Percentiles rank a stretch among this genome's conserved stretches.
Evolutionary conservation across 2,888 invertebrate genomes (phyloP).

Genomic region (Megastigmus dorsalis): DNA sequence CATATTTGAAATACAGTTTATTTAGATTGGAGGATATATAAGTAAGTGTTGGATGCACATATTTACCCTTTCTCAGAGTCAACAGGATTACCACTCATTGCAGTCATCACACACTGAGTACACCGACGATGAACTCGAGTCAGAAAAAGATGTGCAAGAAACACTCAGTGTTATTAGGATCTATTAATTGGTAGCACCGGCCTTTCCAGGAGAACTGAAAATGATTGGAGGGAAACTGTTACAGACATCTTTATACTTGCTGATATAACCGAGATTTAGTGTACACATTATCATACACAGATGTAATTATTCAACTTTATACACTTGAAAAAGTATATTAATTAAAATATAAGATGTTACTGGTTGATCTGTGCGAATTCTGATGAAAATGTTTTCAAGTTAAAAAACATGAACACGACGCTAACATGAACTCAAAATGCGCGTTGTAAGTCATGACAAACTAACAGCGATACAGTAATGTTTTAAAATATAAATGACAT

Average conservation of each 20-base stretch:
- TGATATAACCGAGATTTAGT: constrained; percentile 46
- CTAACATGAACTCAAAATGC: constrained; percentile 10
- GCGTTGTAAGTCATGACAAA: constrained; percentile 43
- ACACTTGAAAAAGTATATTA: constrained; percentile 41
- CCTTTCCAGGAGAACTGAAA: constrained; percentile 24
- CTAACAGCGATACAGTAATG: constrained; percentile 35
- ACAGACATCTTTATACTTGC: constrained; percentile 40
- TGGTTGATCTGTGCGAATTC: constrained; percentile 38
- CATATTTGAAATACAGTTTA: constrained; percentile 52
- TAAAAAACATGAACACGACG: constrained; percentile 24
- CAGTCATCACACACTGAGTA: constrained; percentile 44
- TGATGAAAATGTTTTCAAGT: constrained; percentile 40
- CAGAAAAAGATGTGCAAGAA: constrained; percentile 53
- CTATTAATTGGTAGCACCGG: constrained; percentile 42
- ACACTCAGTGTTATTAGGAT: constrained; percentile 52
- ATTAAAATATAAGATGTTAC: constrained; percentile 47
- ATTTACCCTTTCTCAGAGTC: constrained; percentile 54
- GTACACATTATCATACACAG: constrained; percentile 46
- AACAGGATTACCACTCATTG: constrained; percentile 46
- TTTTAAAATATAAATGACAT: constrained; percentile 43
- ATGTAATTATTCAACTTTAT: constrained; percentile 54
- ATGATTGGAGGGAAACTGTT: constrained; percentile 25
- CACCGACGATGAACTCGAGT: constrained; percentile 51
- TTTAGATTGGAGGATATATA: constrained; percentile 42
- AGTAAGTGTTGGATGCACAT: constrained; percentile 52